Evolutionary conservation across 2,113 vertebrate species (phyloP).

Genomic region (Catharus bicknelli): DNA sequence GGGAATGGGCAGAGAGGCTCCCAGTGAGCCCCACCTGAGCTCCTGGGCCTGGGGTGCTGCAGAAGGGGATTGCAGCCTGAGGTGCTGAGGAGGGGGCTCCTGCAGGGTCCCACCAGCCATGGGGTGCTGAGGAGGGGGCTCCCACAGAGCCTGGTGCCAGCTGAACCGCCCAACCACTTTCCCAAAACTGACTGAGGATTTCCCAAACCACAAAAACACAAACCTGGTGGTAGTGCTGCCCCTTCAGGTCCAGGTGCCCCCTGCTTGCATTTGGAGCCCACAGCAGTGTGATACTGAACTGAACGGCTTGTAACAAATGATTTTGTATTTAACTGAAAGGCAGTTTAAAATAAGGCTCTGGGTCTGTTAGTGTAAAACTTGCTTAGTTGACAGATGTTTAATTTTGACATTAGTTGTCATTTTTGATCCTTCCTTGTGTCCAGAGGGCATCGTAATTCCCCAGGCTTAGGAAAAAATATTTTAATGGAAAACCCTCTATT

Average conservation of each 20-base stretch:
- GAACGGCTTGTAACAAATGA: neutral
- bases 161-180: neutral
- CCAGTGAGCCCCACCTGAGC: rapidly evolving
- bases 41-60: neutral
- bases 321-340: neutral
- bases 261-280: neutral
- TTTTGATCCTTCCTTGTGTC: slow-evolving; percentile 23
- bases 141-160: neutral
- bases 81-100: neutral
- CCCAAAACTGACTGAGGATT: neutral
- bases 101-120: neutral
- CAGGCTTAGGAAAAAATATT: neutral
- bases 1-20: neutral
- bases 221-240: neutral
- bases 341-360: neutral
- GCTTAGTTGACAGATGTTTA: slow-evolving; percentile 51
- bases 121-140: neutral
- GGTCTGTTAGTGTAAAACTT: slow-evolving; percentile 3
- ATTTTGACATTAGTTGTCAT: slow-evolving; percentile 31
- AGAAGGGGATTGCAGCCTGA: neutral
- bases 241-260: neutral
- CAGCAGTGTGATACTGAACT: neutral
- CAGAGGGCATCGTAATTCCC: slow-evolving; percentile 26
- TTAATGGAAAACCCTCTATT: neutral
- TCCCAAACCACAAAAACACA: neutral